Evolutionary conservation across 2,113 vertebrate species (phyloP), one percentile per base, ranked within the genome.

Genomic region (Aphelocoma coerulescens): DNA sequence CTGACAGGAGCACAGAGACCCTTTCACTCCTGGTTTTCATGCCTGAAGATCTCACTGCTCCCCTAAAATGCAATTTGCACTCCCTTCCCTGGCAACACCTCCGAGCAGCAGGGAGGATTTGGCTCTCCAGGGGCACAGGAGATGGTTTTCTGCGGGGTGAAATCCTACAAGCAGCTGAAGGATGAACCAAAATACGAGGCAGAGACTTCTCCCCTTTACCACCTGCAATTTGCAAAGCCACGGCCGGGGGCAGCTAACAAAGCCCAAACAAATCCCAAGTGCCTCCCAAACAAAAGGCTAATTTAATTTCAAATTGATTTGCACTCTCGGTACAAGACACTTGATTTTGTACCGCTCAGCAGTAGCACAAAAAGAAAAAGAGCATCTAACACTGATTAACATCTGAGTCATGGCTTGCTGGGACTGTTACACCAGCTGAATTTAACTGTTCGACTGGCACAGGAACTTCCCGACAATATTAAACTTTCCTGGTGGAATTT

Each of bases 221-320:
- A 37, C 76, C 69, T 83, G 51, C 1, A 1, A 32, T 89, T 73
- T 58, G 80, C n/a, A 84, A 87, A 91, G 33, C 65, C 62, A 59
- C 46, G 74, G 63, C 94, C 91, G 84, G 87, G 79, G 33, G 52
- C 82, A 91, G 84, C 91, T 18, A 61, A 91, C 67, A 58, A 71
- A 85, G 66, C 72, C 89, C 73, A 86, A 78, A 59, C 65, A 75
- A 91, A 81, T 71, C 95, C 94, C 94, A 55, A 51, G 49, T 7
- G 59, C 49, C 85, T 58, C 77, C 71, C 74, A 46, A 85, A 91
- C 41, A 85, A 87, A 72, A 95, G 89, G 46, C 57, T 89, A 33
- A 62, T 95, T 93, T 93, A 84, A 93, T 95, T 96, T 85, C 51
- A 68, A 88, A 91, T 66, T 81, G 83, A 95, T 86, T 89, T 66